Percentiles rank a stretch among this genome's conserved stretches.
Conservation (phyloP, 2,888 invertebrate species). For the Esperia sulphurella region DNA sequence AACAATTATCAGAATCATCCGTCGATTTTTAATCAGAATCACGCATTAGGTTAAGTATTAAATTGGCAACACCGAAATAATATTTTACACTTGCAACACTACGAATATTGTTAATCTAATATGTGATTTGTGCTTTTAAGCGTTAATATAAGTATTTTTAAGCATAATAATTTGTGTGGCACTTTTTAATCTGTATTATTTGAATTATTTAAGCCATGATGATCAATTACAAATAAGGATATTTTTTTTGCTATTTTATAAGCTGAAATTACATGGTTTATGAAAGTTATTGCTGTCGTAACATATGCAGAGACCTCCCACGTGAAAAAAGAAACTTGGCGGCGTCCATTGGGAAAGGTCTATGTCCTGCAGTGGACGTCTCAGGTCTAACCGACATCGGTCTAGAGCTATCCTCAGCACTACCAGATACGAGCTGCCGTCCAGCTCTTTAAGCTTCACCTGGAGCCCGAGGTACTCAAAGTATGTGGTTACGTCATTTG, state of each 20-base stretch:
- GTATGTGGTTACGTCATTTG: too few species aligned
- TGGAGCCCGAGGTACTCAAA: too few species aligned
- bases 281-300: too few species aligned
- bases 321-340: too few species aligned
- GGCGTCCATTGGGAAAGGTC: too few species aligned
- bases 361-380: too few species aligned
- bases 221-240: constrained; percentile 51
- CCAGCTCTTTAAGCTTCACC: too few species aligned
- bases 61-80: constrained; percentile 37
- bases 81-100: constrained; percentile 42
- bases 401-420: too few species aligned
- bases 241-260: constrained; percentile 23
- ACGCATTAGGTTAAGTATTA: constrained; percentile 2
- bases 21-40: constrained; percentile 29
- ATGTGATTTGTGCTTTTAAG: constrained; percentile 53
- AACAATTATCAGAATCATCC: constrained; percentile 20
- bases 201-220: constrained; percentile 28
- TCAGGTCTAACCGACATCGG: too few species aligned
- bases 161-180: constrained; percentile 37
- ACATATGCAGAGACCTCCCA: too few species aligned
- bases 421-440: too few species aligned
- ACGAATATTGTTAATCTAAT: constrained; percentile 32
- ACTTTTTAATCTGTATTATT: constrained; percentile 29
- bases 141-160: constrained; percentile 20
- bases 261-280: constrained; percentile 29